Evolutionary conservation across 2,113 vertebrate species (phyloP).

Genomic region (Nipponia nippon): DNA sequence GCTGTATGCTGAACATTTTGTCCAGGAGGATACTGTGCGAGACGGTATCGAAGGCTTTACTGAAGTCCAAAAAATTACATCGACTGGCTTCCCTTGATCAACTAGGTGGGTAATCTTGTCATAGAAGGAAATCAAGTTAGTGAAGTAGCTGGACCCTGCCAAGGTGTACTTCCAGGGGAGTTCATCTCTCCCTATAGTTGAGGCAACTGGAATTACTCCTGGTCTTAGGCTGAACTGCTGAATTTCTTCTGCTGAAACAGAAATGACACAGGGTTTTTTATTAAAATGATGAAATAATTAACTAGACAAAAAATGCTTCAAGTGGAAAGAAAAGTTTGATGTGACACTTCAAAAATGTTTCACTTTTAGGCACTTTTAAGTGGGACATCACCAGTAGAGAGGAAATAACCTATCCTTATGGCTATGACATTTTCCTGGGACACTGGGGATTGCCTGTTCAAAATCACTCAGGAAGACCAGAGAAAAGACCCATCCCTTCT

Average conservation of each 20-base stretch:
- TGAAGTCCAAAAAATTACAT: too few relatives aligned
- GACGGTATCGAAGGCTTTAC: too few relatives aligned
- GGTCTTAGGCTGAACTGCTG: neutral
- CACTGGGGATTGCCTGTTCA: neutral
- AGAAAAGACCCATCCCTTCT: neutral
- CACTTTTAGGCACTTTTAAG: neutral
- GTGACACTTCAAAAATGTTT: neutral
- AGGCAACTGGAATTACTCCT: neutral
- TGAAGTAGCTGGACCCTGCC: neutral
- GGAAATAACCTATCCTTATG: neutral
- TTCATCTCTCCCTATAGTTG: neutral
- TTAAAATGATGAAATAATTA: neutral
- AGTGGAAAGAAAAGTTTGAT: neutral
- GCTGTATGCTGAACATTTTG: too few relatives aligned
- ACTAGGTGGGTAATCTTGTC: too few relatives aligned
- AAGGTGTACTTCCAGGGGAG: neutral
- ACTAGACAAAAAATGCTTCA: neutral
- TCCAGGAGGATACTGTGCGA: too few relatives aligned
- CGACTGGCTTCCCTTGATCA: too few relatives aligned
- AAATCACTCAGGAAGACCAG: neutral
- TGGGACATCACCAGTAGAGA: accelerated
- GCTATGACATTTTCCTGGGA: neutral
- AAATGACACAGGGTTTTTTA: neutral
- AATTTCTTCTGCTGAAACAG: neutral
- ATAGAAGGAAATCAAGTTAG: too few relatives aligned